Evolutionary conservation across 2,888 invertebrate species (phyloP).

Genomic region (Drosophila meridionalis): DNA sequence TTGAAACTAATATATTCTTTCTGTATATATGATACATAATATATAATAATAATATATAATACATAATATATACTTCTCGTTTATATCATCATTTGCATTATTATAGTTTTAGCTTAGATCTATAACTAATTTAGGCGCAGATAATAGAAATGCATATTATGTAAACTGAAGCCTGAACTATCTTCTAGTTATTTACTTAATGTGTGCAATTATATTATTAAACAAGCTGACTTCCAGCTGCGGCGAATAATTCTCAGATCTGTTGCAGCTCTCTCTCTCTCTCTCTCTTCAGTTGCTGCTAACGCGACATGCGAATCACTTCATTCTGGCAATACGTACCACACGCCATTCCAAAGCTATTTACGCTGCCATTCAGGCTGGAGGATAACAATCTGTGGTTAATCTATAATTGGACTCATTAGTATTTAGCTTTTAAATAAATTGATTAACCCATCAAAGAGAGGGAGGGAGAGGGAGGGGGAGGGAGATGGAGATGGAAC

Average conservation of each 20-base stretch:
- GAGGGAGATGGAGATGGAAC: background rate
- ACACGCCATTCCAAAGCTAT: constrained; percentile 24
- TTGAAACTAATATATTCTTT: too few species aligned
- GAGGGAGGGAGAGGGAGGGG: background rate
- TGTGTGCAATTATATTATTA: background rate
- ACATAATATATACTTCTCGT: background rate
- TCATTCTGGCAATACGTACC: constrained; percentile 4
- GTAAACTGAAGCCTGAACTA: background rate
- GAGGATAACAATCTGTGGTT: constrained; percentile 47
- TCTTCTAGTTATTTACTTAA: background rate
- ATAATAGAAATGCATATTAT: background rate
- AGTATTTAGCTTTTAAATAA: constrained; percentile 58
- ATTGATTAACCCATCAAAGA: constrained; percentile 61
- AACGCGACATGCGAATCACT: background rate
- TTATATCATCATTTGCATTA: background rate
- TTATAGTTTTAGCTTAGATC: background rate
- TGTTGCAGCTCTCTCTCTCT: too few species aligned
- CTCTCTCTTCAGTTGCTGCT: background rate
- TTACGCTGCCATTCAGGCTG: constrained; percentile 37
- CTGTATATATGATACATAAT: too few species aligned
- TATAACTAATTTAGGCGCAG: background rate
- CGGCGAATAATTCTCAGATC: background rate
- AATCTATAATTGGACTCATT: constrained; percentile 57
- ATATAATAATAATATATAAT: too few species aligned
- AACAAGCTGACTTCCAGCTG: background rate